Percentiles rank a stretch among this genome's conserved stretches.
These are phyloP conservation scores for Platyrinchus mystaceus DNA, from an alignment of 2,797 vertebrate species.

Conservation along the genomic window DNA sequence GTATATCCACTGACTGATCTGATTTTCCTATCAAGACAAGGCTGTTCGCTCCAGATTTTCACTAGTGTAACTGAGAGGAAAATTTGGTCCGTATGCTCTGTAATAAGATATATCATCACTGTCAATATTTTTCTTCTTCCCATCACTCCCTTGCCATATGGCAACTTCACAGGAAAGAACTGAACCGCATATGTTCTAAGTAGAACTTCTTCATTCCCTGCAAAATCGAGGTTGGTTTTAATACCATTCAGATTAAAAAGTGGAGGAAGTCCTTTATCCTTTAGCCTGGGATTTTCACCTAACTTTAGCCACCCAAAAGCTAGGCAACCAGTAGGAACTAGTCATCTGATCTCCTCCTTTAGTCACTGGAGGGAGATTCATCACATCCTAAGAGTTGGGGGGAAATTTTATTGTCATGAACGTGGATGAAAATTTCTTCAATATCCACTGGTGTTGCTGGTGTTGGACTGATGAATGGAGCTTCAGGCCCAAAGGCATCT, in stretches of 20 bases:
- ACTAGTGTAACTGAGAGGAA: constrained; percentile 62
- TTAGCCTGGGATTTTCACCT: not conserved
- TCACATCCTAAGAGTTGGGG: not conserved
- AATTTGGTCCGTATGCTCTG: constrained; percentile 59
- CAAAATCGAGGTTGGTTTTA: constrained; percentile 25
- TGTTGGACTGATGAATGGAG: not conserved
- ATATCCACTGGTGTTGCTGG: not conserved
- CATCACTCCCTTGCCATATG: constrained; percentile 60
- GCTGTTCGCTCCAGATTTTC: constrained; percentile 67
- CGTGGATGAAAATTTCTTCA: not conserved
- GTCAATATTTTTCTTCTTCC: constrained; percentile 68
- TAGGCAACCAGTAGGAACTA: not conserved
- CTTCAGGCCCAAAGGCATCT: not conserved
- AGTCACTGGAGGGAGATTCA: not conserved
- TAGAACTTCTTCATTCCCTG: constrained; percentile 40
- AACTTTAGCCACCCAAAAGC: not conserved
- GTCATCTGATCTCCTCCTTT: not conserved
- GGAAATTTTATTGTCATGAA: not conserved
- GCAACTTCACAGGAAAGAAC: constrained; percentile 57
- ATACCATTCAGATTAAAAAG: constrained; percentile 9
- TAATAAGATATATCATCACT: constrained; percentile 62
- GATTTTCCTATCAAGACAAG: constrained; percentile 47
- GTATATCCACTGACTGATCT: constrained; percentile 63
- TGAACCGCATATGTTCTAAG: constrained; percentile 58
- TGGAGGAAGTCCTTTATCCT: not conserved